phyloP scores from a whole-genome alignment of 2,113 vertebrate species.

The Tetrao urogallus region DNA sequence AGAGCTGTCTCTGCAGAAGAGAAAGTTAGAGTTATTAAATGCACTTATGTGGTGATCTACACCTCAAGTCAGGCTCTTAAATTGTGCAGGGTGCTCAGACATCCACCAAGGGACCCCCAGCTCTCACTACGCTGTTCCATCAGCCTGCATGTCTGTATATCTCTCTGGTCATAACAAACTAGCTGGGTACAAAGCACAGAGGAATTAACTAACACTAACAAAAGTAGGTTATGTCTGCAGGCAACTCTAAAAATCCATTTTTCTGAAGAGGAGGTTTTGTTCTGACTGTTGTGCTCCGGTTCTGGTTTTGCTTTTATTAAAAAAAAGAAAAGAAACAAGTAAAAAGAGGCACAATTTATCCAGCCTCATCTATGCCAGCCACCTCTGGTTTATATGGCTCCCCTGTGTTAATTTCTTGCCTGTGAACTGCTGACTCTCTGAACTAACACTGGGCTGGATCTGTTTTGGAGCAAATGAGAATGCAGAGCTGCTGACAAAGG shows the following conservation, averaged over 20 bases:
- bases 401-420: background rate
- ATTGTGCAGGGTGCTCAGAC: background rate
- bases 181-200: background rate
- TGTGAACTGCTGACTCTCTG: background rate
- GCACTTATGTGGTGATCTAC: too few relatives aligned
- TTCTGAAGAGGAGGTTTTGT: background rate
- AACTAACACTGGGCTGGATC: background rate
- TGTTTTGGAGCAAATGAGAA: background rate
- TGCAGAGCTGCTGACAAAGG: background rate
- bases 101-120: too few relatives aligned
- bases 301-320: background rate
- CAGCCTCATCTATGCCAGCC: background rate
- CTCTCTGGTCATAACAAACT: background rate
- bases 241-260: background rate
- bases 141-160: background rate
- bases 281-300: background rate
- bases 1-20: background rate
- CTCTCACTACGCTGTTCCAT: background rate
- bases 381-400: background rate
- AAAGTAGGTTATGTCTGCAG: background rate
- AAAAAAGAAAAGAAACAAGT: background rate
- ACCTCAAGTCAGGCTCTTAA: background rate
- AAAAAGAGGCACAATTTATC: background rate
- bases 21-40: background rate
- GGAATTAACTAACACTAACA: background rate